Percentiles rank a stretch among this genome's conserved stretches.
phyloP scores from a whole-genome alignment of 2,113 vertebrate genomes.

The Paramormyrops kingsleyae region DNA sequence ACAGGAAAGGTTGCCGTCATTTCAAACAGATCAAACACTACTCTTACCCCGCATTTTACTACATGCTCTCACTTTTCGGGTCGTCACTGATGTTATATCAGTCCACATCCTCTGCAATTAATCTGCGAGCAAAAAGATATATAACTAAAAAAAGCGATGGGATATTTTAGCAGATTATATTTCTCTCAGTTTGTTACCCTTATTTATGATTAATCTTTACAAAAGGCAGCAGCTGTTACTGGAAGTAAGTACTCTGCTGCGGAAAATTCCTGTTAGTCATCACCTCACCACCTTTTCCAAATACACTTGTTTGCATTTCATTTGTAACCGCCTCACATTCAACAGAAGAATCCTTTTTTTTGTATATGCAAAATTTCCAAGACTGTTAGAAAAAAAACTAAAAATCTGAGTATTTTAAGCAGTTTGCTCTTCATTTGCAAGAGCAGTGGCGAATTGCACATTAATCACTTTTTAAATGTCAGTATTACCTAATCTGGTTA shows the following conservation, averaged over 20 bases:
- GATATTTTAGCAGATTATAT: not conserved
- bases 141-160: not conserved
- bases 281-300: not conserved
- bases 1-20: not conserved
- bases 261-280: slow-evolving; percentile 14
- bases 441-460: not conserved
- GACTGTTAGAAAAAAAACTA: not conserved
- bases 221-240: not conserved
- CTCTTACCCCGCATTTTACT: not conserved
- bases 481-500: not conserved
- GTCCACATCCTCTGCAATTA: not conserved
- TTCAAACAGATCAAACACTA: not conserved
- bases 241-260: not conserved
- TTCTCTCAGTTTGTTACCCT: not conserved
- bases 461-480: not conserved
- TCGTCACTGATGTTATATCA: not conserved
- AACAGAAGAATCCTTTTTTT: not conserved
- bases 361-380: not conserved
- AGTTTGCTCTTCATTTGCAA: not conserved
- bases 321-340: not conserved
- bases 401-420: not conserved
- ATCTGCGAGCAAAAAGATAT: not conserved
- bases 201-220: not conserved
- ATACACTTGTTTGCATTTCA: not conserved
- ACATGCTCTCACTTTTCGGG: not conserved